Evolutionary conservation across 2,888 invertebrate species (phyloP).

Genomic region (Parasteatoda lunata): DNA sequence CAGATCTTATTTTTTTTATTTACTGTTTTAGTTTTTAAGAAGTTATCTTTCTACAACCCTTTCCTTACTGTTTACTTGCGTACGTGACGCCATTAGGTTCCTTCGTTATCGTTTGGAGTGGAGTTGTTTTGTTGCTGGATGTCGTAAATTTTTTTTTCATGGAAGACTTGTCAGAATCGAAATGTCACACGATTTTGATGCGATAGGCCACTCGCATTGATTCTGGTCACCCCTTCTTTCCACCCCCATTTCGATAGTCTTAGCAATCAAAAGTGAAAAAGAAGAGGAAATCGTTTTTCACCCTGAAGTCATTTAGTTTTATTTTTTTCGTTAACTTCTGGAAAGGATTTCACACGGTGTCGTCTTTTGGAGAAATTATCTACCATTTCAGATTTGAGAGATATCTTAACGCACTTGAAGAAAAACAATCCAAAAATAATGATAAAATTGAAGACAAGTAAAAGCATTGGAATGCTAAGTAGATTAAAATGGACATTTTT

Average conservation of each 20-base stretch:
- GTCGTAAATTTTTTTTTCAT: constrained; percentile 61
- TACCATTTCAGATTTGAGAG: background rate
- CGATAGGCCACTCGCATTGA: constrained; percentile 46
- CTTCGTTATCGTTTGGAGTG: constrained; percentile 67
- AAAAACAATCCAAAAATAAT: background rate
- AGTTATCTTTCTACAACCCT: constrained; percentile 58
- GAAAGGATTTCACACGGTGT: background rate
- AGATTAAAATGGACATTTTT: too few species aligned
- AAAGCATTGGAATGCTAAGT: too few species aligned
- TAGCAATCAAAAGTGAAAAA: background rate
- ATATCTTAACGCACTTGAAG: background rate
- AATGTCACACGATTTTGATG: constrained; percentile 54
- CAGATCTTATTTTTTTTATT: constrained; percentile 37
- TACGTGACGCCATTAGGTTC: constrained; percentile 66
- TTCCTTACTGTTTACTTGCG: constrained; percentile 51
- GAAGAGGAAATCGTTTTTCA: background rate
- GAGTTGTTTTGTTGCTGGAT: constrained; percentile 60
- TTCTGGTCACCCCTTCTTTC: background rate
- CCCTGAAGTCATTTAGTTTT: background rate
- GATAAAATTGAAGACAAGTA: too few species aligned
- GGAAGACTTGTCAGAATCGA: constrained; percentile 56
- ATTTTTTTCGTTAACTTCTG: background rate
- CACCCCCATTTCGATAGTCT: background rate
- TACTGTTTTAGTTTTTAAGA: constrained; percentile 2
- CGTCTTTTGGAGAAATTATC: background rate